Conservation (phyloP, 2,113 vertebrate genomes). For the Mesitornis unicolor region DNA sequence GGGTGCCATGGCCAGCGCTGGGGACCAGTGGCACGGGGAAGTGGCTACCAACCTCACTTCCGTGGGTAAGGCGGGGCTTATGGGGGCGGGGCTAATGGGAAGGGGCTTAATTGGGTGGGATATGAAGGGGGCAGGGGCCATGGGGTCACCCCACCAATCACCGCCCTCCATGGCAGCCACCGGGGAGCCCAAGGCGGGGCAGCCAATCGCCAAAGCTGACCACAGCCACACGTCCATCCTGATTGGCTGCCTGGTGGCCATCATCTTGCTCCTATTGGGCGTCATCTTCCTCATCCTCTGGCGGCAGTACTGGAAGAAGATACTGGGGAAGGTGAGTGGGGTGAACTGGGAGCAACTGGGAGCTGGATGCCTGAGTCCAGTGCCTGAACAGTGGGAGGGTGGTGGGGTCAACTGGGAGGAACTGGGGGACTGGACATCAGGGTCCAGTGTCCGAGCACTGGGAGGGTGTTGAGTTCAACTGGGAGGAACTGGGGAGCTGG, state of each 20-base stretch:
- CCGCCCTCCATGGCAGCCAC: neutral
- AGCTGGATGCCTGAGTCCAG: too few species aligned
- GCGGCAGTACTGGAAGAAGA: conserved; percentile 91
- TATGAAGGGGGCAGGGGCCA: neutral
- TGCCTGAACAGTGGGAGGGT: too few species aligned
- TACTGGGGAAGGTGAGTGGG: conserved; percentile 84
- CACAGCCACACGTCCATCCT: conserved; percentile 87
- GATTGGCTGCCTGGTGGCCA: conserved; percentile 92
- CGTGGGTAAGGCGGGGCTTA: neutral
- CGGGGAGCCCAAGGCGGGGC: conserved; percentile 67
- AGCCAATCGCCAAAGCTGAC: conserved; percentile 86
- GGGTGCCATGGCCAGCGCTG: neutral
- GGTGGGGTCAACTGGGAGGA: neutral
- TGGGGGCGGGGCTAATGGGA: neutral
- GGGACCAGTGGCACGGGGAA: neutral
- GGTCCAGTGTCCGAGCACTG: neutral
- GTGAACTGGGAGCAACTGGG: neutral
- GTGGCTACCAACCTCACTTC: neutral
- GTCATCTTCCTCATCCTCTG: conserved; percentile 92
- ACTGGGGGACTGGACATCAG: neutral
- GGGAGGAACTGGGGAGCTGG: neutral
- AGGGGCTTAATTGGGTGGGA: accelerated
- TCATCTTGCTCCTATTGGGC: conserved; percentile 88
- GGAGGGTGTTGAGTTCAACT: neutral
- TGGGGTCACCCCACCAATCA: neutral